Conservation (phyloP, 2,888 invertebrate species). For the Acrobasis suavella region DNA sequence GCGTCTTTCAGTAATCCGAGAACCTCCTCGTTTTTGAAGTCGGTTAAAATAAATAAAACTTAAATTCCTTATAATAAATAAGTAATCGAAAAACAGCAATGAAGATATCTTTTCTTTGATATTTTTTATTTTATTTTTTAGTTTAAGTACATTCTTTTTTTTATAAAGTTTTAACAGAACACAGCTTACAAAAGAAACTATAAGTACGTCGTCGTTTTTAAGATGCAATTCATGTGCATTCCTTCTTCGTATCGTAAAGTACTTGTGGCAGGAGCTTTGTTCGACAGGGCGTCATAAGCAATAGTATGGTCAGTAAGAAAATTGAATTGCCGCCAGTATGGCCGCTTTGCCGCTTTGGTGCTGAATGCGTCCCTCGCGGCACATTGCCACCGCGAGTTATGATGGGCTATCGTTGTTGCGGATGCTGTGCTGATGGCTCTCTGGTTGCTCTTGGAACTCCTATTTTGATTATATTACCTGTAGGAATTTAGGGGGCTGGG, state of each 20-base stretch:
- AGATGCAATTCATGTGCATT: background rate
- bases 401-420: conserved; percentile 32
- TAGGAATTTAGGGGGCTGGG: conserved; percentile 2
- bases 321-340: conserved; percentile 69
- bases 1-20: too few relatives aligned
- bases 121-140: too few relatives aligned
- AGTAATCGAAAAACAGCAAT: too few relatives aligned
- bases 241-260: conserved; percentile 18
- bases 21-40: too few relatives aligned
- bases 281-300: conserved; percentile 43
- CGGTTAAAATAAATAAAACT: too few relatives aligned
- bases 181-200: too few relatives aligned
- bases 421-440: conserved; percentile 36
- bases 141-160: too few relatives aligned
- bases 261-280: conserved; percentile 24
- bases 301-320: conserved; percentile 74
- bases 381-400: conserved; percentile 50
- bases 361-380: conserved; percentile 70
- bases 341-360: conserved; percentile 66
- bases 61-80: too few relatives aligned
- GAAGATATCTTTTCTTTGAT: too few relatives aligned
- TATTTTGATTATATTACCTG: conserved; percentile 33
- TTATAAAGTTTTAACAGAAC: too few relatives aligned
- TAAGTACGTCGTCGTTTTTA: too few relatives aligned
- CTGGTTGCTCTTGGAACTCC: conserved; percentile 28